Conservation (phyloP, 2,888 invertebrate genomes). For the Dryobota labecula region DNA sequence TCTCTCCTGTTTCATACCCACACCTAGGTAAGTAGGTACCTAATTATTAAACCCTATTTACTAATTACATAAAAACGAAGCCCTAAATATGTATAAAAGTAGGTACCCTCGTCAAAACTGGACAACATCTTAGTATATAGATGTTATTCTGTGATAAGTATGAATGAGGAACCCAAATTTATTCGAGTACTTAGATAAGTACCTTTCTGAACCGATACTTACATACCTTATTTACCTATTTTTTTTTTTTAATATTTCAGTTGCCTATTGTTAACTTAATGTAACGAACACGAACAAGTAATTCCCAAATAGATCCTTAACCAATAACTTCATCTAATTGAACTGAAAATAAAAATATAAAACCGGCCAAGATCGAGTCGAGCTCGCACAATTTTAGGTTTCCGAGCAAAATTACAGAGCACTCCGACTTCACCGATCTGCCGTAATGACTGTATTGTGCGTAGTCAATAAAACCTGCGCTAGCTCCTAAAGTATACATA, state of each 20-base stretch:
- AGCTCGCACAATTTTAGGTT: neutral
- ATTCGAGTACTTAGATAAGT: neutral
- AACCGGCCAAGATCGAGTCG: neutral
- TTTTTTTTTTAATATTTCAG: neutral
- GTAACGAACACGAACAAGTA: neutral
- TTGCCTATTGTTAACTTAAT: no score
- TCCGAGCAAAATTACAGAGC: neutral
- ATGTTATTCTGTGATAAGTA: neutral
- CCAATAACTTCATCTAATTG: neutral
- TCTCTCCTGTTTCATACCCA: neutral
- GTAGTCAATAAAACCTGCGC: neutral
- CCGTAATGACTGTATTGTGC: neutral
- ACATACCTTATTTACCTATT: neutral
- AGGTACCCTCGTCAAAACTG: neutral
- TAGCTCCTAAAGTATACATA: no score
- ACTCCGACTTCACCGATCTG: neutral
- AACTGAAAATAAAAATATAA: neutral
- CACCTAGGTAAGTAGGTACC: neutral
- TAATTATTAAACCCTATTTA: neutral
- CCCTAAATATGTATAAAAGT: neutral
- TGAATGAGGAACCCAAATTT: neutral
- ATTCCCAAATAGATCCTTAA: no score
- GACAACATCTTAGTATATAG: neutral
- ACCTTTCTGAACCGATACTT: neutral
- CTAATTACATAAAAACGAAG: neutral